Base-by-base conservation (phyloP, 2,797 vertebrate species). In the Falco columbarius region DNA sequence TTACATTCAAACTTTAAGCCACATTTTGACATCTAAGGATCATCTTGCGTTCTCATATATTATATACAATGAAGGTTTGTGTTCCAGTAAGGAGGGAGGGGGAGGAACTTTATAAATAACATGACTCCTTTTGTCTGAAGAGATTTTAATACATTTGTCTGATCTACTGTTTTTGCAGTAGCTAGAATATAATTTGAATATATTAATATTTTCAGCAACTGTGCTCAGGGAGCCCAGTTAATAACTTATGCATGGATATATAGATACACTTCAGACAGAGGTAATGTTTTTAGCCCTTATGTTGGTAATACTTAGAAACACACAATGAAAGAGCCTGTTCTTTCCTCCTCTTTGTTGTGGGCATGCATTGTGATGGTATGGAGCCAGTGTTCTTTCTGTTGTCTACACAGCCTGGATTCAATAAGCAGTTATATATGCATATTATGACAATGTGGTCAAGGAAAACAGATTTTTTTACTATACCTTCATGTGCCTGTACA, bases 391-490 rank as follows among this genome's bases (percentile, higher is more conserved):
- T 98, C 98, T 98, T 97, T 97, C 98, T 98, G 98, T 98, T 98
- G 98, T 98, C 98, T 98, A 86, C 97, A 96, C 96, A 98, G 98
- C 98, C 99, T 99, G 99, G 99, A 98, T 99, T 98, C 99, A 99
- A 99, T 99, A 99, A 99, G 98, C 98, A 96, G 94, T 98, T 98
- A 98, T 98, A 98, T 98, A 98, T 98, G 98, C 98, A 98, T 98
- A 98, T 99, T 98, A 98, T 98, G 98, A 99, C 98, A 98, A 98
- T 99, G 99, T 98, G 99, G 99, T 99, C 98, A 98, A 98, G 98
- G 98, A 98, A 98, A 98, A 98, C 98, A 98, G 98, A 98, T 98
- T 98, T 98, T 98, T 98, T 98, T 97, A 97, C 97, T 99, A 98
- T 98, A 99, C 99, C 99, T 99, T 99, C 98, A 98, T 98, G 98